Evolutionary conservation across 2,113 vertebrate species (phyloP).

Genomic region (Lagenorhynchus albirostris): DNA sequence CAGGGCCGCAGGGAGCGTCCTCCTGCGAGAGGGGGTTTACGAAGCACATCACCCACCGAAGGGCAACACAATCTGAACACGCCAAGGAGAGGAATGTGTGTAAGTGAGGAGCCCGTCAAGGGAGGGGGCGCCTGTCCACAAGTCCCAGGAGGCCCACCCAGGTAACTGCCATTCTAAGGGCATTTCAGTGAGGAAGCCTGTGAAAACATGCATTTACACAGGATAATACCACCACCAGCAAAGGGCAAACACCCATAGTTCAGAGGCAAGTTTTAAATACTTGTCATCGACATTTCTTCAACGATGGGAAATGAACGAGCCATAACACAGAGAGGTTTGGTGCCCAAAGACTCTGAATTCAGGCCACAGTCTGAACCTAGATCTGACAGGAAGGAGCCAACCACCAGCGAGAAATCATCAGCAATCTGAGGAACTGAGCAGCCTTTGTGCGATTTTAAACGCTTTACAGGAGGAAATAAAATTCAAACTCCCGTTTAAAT

Average conservation of each 20-base stretch:
- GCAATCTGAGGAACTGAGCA: neutral
- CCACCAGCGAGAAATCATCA: neutral
- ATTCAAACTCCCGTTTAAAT: neutral
- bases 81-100: neutral
- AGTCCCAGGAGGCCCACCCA: neutral
- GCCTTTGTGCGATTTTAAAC: neutral
- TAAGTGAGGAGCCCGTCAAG: accelerated
- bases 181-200: neutral
- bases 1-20: too few relatives aligned
- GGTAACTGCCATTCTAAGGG: neutral
- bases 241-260: neutral
- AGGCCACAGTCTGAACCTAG: neutral
- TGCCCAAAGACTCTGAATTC: neutral
- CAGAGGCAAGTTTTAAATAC: neutral
- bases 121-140: accelerated
- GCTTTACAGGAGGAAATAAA: neutral
- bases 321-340: neutral
- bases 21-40: neutral
- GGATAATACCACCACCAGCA: neutral
- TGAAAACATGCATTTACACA: too few relatives aligned
- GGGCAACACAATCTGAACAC: too few relatives aligned
- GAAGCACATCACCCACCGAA: neutral
- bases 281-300: neutral
- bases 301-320: neutral
- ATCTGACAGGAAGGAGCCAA: neutral